Conservation (phyloP, 1,140 invertebrate genomes). For the Ylistrum balloti region DNA sequence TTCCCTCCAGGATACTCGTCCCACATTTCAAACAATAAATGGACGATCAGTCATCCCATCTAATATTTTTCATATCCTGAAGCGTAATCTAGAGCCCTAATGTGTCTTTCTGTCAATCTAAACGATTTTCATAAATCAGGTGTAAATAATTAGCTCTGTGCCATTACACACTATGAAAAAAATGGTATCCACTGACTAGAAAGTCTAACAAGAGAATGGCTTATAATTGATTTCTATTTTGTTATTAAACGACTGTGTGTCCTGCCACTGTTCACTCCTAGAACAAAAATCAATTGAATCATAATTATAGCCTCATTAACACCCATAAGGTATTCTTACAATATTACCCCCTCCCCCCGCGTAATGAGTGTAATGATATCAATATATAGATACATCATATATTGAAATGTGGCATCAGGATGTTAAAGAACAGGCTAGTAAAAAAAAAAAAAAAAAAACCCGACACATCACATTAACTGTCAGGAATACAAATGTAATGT, state of each 20-base stretch:
- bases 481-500: too few species aligned
- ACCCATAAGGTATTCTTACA: neutral
- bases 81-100: slow-evolving; percentile 9
- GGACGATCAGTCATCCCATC: neutral
- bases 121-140: neutral
- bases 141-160: slow-evolving; percentile 11
- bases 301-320: neutral
- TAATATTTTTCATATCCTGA: neutral
- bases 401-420: too few species aligned
- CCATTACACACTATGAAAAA: slow-evolving; percentile 27
- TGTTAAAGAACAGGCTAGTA: too few species aligned
- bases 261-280: neutral
- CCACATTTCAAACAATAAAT: neutral
- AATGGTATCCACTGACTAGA: slow-evolving; percentile 1
- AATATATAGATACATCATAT: too few species aligned
- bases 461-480: too few species aligned
- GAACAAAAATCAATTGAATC: neutral
- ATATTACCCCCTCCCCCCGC: too few species aligned
- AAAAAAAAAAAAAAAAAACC: too few species aligned
- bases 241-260: neutral
- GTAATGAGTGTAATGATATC: too few species aligned
- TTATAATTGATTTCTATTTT: neutral
- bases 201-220: neutral
- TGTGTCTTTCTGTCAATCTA: neutral
- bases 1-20: neutral